Evolutionary conservation across 2,113 vertebrate species (phyloP), one percentile per base, ranked within the genome.

Genomic region (Indri indri): DNA sequence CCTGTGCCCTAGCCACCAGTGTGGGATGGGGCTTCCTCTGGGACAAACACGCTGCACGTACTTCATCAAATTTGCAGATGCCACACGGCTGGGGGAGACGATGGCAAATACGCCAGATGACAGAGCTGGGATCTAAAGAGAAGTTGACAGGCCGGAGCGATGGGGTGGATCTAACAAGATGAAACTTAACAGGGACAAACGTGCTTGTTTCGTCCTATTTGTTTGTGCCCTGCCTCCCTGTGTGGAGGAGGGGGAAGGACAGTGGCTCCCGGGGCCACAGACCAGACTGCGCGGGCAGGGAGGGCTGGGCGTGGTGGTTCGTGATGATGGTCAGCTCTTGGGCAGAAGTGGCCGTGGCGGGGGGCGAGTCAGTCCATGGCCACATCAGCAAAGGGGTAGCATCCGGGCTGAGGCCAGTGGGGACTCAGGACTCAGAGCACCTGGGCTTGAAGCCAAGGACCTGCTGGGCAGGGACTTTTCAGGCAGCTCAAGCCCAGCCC

Each of bases 11-110:
- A 59, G 90, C 34, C 74, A 14, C 32, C 34, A 4, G 17, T 1
- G 20, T 0, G 14, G 68, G 22, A 74, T 57, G 11, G 47, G 45
- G 47, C 73, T 92, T 90, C 74, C 37, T 84, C 50, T 9, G 57
- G 94, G 91, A 94, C 45, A 70, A 82, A 54, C 74, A 45, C 0
- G 25, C 90, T 96, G 45, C 71, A 16, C 0, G 30, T 40, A 77
- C 91, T 96, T 95, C 32, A 96, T 95, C 81, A 91, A 22, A 96
- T 88, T 88, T 95, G 85, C 94, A 96, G 96, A 91, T 91, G 85
- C 65, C 85, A 88, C 90, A 68, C 90, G 77, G 94, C 47, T 89
- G 13, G n/a, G 61, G 73, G 54, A 40, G 32, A 77, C 0, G 34
- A 59, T 45, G 88, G 94, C 82, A 34, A 92, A 85, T 8, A 22